phyloP scores from a whole-genome alignment of 2,888 invertebrate genomes.

The Psylliodes chrysocephalus region DNA sequence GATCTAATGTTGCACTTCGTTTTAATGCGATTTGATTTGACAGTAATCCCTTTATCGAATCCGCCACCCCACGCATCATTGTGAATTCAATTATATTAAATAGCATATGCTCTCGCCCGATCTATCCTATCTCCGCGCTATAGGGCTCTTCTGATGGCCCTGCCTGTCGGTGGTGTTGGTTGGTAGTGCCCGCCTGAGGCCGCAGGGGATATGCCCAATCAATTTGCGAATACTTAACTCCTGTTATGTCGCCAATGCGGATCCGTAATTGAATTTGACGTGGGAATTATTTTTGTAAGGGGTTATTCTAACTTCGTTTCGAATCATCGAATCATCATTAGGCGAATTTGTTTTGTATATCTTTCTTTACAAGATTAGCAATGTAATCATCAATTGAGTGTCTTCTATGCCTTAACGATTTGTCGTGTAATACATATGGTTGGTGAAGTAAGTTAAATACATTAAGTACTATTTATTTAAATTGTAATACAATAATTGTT shows the following conservation, averaged over 20 bases:
- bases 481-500: no score
- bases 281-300: slow-evolving; percentile 1
- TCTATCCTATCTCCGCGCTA: slow-evolving; percentile 25
- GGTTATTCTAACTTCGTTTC: no score
- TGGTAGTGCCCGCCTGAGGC: slow-evolving; percentile 1
- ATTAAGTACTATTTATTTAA: no score
- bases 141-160: not conserved
- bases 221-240: slow-evolving; percentile 54
- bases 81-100: slow-evolving; percentile 66
- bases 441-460: no score
- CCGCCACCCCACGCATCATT: slow-evolving; percentile 64
- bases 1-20: slow-evolving; percentile 57
- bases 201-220: slow-evolving; percentile 50
- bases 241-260: slow-evolving; percentile 47
- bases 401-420: no score
- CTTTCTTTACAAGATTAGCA: no score
- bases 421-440: no score
- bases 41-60: slow-evolving; percentile 67
- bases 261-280: slow-evolving; percentile 25
- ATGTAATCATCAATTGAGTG: no score
- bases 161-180: not conserved
- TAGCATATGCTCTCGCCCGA: slow-evolving; percentile 62
- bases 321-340: no score
- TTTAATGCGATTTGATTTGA: slow-evolving; percentile 66
- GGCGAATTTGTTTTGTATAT: no score